Conservation (phyloP, 2,113 vertebrate genomes). For the Archilochus colubris region DNA sequence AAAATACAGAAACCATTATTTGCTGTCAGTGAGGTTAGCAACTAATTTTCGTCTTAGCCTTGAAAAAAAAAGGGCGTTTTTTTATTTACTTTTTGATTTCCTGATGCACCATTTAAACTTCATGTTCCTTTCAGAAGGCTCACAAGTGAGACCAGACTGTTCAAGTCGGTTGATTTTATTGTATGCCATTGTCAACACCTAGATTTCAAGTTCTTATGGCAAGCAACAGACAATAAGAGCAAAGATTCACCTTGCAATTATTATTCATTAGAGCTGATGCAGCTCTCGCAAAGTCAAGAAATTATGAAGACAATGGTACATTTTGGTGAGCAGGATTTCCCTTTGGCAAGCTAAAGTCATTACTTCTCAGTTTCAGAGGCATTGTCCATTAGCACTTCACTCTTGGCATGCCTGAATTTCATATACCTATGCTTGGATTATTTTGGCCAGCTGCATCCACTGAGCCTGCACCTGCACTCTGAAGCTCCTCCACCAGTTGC, state of each 20-base stretch:
- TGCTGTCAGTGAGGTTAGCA: slow-evolving; percentile 56
- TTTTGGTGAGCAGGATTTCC: not conserved
- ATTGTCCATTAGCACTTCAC: not conserved
- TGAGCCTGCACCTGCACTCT: not conserved
- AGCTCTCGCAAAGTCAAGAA: not conserved
- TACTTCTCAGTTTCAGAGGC: not conserved
- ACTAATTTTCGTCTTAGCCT: slow-evolving; percentile 27
- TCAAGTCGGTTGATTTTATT: slow-evolving; percentile 17
- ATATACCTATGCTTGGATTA: not conserved
- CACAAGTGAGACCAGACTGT: slow-evolving; percentile 1
- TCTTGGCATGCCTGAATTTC: not conserved
- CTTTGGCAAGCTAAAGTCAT: not conserved
- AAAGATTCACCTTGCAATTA: not conserved
- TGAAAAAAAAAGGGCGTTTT: not conserved
- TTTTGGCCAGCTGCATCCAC: not conserved
- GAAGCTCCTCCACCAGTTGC: not conserved
- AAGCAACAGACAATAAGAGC: slow-evolving; percentile 34
- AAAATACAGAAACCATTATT: slow-evolving; percentile 57
- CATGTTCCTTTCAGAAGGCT: slow-evolving; percentile 27
- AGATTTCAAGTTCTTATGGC: slow-evolving; percentile 11
- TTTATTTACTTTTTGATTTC: slow-evolving; percentile 8
- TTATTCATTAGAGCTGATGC: not conserved
- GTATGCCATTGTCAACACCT: not conserved
- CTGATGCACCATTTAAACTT: slow-evolving; percentile 27
- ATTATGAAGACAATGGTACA: not conserved